Evolutionary conservation across 1,140 invertebrate genomes (phyloP), one percentile per base, ranked within the genome.

Genomic region (Schlechtendalia chinensis): DNA sequence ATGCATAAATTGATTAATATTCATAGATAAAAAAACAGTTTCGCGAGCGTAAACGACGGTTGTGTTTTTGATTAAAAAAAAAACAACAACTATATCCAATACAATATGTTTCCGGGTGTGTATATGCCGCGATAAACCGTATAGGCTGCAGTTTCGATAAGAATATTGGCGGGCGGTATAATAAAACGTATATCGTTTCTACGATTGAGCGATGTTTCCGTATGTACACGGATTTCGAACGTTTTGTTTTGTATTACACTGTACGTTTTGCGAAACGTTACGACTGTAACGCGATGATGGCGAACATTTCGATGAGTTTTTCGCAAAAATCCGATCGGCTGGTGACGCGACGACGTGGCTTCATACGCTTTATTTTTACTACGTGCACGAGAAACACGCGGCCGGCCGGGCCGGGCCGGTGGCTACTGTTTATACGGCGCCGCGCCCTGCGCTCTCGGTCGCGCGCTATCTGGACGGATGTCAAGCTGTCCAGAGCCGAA

Each of bases 301-400:
- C 63, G 32, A 67, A 67, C 27, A 39, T 45, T 12, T 67, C 63
- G 63, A 39, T 39, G n/a, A 8, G 63, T 67, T 67, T 67, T 39
- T 5, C n/a, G 4, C 17, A 22, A 59, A 59, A 59, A 3, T 1
- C 10, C 6, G 8, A n/a, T n/a, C n/a, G n/a, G n/a, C n/a, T n/a
- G n/a, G n/a, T n/a, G n/a, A n/a, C n/a, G n/a, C n/a, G n/a, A n/a
- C n/a, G n/a, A n/a, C n/a, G n/a, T n/a, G n/a, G n/a, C n/a, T n/a
- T n/a, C n/a, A n/a, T n/a, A n/a, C n/a, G n/a, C n/a, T n/a, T n/a
- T 79, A 79, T 79, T 79, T 79, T 79, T 79, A 79, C 16, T 50
- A 63, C 39, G n/a, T n/a, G n/a, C n/a, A n/a, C n/a, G n/a, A n/a
- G 61, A 63, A 79, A 61, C 47, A 54, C 29, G 47, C 54, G 29